These are phyloP conservation scores for Brachionus koreanus DNA, from an alignment of 1,140 invertebrate genomes.

Conservation along the genomic window DNA sequence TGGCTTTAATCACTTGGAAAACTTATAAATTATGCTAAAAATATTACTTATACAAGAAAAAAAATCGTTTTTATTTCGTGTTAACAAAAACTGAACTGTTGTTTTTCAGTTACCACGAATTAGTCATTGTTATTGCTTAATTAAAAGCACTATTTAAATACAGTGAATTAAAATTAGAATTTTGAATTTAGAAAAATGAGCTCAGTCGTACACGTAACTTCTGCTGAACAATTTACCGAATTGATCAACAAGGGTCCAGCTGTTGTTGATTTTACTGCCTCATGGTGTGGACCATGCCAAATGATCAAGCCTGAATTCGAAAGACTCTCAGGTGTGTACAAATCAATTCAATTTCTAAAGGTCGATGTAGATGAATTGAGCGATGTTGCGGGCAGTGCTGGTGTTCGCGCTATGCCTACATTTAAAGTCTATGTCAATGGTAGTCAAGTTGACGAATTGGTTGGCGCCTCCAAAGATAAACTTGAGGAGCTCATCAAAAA, in stretches of 20 bases:
- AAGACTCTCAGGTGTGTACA: not conserved
- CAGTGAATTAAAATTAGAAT: not conserved
- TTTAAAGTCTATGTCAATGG: constrained; percentile 26
- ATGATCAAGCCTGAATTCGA: constrained; percentile 34
- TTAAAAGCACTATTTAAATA: not conserved
- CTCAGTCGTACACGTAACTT: not conserved
- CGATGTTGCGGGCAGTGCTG: constrained; percentile 6
- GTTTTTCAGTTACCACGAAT: constrained; percentile 10
- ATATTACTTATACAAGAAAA: not conserved
- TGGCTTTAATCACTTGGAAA: not conserved
- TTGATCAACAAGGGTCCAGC: not conserved
- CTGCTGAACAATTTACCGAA: constrained; percentile 6
- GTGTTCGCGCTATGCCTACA: constrained; percentile 41
- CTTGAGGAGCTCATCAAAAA: not conserved
- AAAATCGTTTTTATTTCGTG: not conserved
- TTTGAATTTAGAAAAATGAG: not conserved
- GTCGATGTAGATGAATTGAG: constrained; percentile 41
- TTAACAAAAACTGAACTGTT: not conserved
- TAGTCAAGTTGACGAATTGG: not conserved
- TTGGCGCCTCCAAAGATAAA: constrained; percentile 40
- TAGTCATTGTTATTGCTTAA: not conserved
- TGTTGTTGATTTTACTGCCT: constrained; percentile 33
- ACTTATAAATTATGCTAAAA: constrained; percentile 32
- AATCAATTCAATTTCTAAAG: constrained; percentile 33
- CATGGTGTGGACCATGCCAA: constrained; percentile 40